These are phyloP conservation scores for Zoroaster sp. DNA, from an alignment of 53 echinoderm and acorn worm genomes.

Conservation along the genomic window DNA sequence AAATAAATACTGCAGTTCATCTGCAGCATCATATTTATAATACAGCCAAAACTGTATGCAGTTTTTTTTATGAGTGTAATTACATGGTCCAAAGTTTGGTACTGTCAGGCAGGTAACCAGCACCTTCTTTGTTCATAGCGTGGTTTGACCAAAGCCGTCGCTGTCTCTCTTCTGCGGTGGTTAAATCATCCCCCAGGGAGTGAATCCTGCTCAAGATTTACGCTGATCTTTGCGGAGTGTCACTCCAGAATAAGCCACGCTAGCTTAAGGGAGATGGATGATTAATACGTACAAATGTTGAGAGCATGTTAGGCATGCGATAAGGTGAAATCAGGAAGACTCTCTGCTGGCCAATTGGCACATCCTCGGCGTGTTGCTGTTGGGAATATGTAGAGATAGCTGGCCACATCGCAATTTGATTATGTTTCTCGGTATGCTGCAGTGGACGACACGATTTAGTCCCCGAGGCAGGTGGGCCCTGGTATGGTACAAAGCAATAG, in stretches of 20 bases:
- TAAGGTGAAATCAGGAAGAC: background rate
- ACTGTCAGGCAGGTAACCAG: background rate
- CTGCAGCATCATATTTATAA: too few species aligned
- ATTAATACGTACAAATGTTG: conserved; percentile 23
- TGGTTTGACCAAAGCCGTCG: background rate
- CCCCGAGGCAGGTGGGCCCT: too few species aligned
- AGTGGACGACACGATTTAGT: too few species aligned
- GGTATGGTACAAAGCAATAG: too few species aligned
- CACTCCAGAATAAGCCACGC: background rate
- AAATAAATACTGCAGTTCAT: too few species aligned
- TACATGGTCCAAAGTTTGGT: too few species aligned
- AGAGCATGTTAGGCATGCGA: background rate
- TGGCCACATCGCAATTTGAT: background rate
- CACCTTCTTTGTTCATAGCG: background rate
- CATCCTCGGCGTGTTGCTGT: background rate
- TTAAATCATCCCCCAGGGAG: background rate
- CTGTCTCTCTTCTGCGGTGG: background rate
- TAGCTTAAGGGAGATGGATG: background rate
- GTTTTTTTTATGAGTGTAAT: too few species aligned
- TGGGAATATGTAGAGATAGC: background rate
- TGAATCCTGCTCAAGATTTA: background rate
- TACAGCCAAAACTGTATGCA: too few species aligned
- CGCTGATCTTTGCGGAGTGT: conserved; percentile 4
- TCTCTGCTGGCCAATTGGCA: background rate
- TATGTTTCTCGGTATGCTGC: background rate